Evolutionary conservation across 2,888 invertebrate species (phyloP).

Genomic region (Hydrotaea cyrtoneurina): DNA sequence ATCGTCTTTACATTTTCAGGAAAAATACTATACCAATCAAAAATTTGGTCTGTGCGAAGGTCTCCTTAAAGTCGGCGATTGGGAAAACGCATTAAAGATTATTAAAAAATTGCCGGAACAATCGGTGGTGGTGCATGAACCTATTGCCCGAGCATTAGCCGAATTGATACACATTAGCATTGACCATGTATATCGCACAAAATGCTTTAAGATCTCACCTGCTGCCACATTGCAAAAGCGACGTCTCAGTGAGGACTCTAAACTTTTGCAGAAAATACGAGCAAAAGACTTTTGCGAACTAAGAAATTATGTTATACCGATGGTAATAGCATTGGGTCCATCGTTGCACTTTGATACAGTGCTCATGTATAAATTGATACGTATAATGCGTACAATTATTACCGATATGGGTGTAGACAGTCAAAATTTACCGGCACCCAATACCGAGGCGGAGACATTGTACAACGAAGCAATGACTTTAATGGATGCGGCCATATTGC

Average conservation of each 20-base stretch:
- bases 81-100: constrained; percentile 91
- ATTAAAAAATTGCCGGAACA: constrained; percentile 91
- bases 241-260: constrained; percentile 81
- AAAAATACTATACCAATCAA: constrained; percentile 86
- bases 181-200: constrained; percentile 92
- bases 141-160: constrained; percentile 90
- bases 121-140: constrained; percentile 88
- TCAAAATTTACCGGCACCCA: constrained; percentile 76
- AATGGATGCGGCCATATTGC: constrained; percentile 93
- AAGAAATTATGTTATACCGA: constrained; percentile 89
- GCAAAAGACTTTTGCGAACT: constrained; percentile 88
- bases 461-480: constrained; percentile 93
- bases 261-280: constrained; percentile 75
- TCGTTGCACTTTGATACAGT: constrained; percentile 93
- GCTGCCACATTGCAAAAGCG: constrained; percentile 87
- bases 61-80: constrained; percentile 92
- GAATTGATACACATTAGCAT: constrained; percentile 90
- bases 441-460: constrained; percentile 82
- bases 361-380: constrained; percentile 92
- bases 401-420: constrained; percentile 79
- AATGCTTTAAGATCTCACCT: constrained; percentile 82
- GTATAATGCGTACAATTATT: constrained; percentile 81
- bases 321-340: constrained; percentile 92
- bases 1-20: constrained; percentile 65
- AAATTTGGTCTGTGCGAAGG: constrained; percentile 96